These are phyloP conservation scores for Diadegma fenestrale DNA, from an alignment of 2,888 invertebrate genomes.

Conservation along the genomic window DNA sequence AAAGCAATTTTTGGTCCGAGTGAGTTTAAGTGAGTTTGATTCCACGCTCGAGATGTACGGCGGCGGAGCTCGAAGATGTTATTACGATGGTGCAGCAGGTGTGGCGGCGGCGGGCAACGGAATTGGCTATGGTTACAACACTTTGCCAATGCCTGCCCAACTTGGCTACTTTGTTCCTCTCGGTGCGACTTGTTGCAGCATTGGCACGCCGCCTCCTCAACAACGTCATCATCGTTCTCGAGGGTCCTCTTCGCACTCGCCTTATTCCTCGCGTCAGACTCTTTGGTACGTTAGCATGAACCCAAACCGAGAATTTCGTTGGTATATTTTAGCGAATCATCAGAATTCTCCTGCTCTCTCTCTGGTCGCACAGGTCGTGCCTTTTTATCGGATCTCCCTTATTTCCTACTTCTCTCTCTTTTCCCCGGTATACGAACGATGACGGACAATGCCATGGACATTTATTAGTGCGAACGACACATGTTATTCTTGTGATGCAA, in stretches of 20 bases:
- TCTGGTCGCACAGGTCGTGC: constrained; percentile 38
- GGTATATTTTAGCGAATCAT: too few relatives aligned
- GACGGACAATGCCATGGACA: constrained; percentile 15
- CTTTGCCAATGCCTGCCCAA: constrained; percentile 76
- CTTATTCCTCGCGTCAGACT: constrained; percentile 71
- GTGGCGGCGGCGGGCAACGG: constrained; percentile 59
- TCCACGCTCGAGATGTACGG: constrained; percentile 69
- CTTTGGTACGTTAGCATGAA: constrained; percentile 70
- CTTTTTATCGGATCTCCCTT: constrained; percentile 54
- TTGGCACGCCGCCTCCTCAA: constrained; percentile 67
- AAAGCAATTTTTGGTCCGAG: too few relatives aligned
- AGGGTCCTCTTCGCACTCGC: constrained; percentile 71
- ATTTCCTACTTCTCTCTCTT: background rate
- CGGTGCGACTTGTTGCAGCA: constrained; percentile 74
- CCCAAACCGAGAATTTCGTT: too few relatives aligned
- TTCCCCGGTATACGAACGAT: constrained; percentile 3
- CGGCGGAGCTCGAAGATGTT: constrained; percentile 70
- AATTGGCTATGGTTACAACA: constrained; percentile 68
- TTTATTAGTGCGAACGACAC: constrained; percentile 8
- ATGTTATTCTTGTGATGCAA: constrained; percentile 14
- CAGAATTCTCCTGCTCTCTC: background rate
- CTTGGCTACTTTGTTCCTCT: constrained; percentile 79
- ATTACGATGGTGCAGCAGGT: constrained; percentile 71
- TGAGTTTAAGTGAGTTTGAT: background rate
- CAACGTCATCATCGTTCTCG: constrained; percentile 68